These are phyloP conservation scores for Hybognathus amarus DNA, from an alignment of 2,797 vertebrate species.

Conservation along the genomic window DNA sequence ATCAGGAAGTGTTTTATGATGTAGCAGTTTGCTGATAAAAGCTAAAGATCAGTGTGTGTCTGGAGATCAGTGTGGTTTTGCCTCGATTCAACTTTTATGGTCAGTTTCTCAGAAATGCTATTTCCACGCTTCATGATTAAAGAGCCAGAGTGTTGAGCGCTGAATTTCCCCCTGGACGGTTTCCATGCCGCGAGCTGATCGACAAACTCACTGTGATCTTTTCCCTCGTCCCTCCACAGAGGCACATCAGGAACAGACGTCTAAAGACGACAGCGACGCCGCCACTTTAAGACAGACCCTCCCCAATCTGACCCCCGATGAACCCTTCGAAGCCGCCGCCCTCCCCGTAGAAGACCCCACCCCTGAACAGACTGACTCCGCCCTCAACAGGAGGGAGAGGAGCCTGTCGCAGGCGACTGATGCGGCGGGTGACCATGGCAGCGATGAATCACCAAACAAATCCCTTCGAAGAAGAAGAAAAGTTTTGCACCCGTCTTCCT, in stretches of 20 bases:
- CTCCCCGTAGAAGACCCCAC: constrained; percentile 77
- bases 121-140: neutral
- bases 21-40: neutral
- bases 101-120: neutral
- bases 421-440: constrained; percentile 81
- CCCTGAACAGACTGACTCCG: constrained; percentile 66
- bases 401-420: constrained; percentile 76
- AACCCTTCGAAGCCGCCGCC: constrained; percentile 86
- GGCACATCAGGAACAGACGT: constrained; percentile 82
- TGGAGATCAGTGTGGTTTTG: neutral
- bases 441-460: constrained; percentile 96
- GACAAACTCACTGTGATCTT: neutral
- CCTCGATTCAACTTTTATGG: neutral
- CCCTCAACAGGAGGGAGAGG: constrained; percentile 76
- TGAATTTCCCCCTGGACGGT: neutral
- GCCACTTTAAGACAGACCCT: constrained; percentile 95
- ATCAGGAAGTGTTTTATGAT: neutral
- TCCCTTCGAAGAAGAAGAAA: constrained; percentile 99
- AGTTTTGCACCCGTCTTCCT: constrained; percentile 99
- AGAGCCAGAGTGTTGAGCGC: neutral
- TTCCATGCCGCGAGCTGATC: neutral
- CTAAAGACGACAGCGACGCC: constrained; percentile 89
- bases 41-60: neutral
- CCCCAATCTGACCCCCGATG: constrained; percentile 93
- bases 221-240: neutral